Evolutionary conservation across 2,888 invertebrate species (phyloP), one percentile per base, ranked within the genome.

Genomic region (Tenthredo mesomela): DNA sequence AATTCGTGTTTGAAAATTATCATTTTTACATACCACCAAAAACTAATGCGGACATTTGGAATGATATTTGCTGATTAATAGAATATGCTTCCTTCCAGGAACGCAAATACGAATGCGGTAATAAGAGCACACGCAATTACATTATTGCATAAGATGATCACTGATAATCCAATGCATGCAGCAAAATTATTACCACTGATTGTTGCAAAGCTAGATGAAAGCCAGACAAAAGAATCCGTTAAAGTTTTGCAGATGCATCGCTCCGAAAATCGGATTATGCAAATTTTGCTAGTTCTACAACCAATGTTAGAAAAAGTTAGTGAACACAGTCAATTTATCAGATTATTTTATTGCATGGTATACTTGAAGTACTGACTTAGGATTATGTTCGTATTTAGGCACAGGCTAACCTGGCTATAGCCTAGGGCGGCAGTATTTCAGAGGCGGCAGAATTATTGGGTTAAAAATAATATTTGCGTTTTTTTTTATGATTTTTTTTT

Each of bases 221-320:
- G 89, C 65, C 89, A 89, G 84, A 89, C 90, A 65, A 93, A 93
- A 86, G 89, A 95, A 86, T 95, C 95, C 88, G 96, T 95, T 90
- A 93, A 94, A 65, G 94, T 96, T 91, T 96, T 96, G 0, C 91
- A 94, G 71, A 91, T 94, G 58, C 96, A 96, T 89, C 92, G 95
- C 86, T 88, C 94, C 84, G 95, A 95, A 88, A 93, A 95, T 87
- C 93, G 96, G 88, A 93, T 95, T 73, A 91, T 95, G 88, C 95
- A 95, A 92, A 89, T 93, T 29, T 88, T 96, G 40, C 88, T 96
- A 37, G 87, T 95, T 21, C 87, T 95, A 67, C 93, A 94, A 85
- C 93, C 93, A 54, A 89, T 91, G 82, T 89, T 95, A 65, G 84
- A 86, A 61, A 73, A 90, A 87, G 93, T 93, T 87, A 87, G 87